Conservation (phyloP, 2,888 invertebrate genomes). For the Pediacus dermestoides region DNA sequence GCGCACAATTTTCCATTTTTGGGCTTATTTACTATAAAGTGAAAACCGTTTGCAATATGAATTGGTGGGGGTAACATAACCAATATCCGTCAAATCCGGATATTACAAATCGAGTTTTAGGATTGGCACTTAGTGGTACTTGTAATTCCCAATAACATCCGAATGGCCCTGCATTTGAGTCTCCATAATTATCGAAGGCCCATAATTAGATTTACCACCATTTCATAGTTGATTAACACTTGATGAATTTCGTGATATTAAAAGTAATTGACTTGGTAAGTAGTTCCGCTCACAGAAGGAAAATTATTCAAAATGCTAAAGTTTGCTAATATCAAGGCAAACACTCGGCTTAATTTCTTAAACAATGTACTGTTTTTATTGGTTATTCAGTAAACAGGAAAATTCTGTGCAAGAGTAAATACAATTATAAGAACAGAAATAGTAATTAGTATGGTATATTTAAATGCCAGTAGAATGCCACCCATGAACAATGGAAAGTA, state of each 20-base stretch:
- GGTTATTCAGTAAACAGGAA: too few species aligned
- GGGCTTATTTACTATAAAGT: too few species aligned
- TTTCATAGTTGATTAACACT: slow-evolving; percentile 17
- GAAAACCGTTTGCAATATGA: slow-evolving; percentile 1
- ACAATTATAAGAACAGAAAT: too few species aligned
- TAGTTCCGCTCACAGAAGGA: too few species aligned
- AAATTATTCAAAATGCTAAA: neutral
- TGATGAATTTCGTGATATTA: slow-evolving; percentile 13
- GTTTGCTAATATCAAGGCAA: neutral
- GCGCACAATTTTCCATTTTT: too few species aligned
- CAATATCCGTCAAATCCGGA: slow-evolving; percentile 30
- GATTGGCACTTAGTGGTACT: slow-evolving; percentile 26
- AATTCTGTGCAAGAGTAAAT: too few species aligned
- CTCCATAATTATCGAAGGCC: slow-evolving; percentile 19
- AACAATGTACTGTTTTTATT: too few species aligned
- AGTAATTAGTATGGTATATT: slow-evolving; percentile 21
- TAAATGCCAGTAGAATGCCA: slow-evolving; percentile 21
- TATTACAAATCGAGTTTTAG: slow-evolving; percentile 27
- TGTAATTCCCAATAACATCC: slow-evolving; percentile 20
- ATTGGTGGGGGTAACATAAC: slow-evolving; percentile 6
- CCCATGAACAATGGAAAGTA: slow-evolving; percentile 25
- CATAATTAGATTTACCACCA: slow-evolving; percentile 22
- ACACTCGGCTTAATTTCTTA: too few species aligned
- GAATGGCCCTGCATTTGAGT: slow-evolving; percentile 20
- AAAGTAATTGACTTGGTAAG: slow-evolving; percentile 5